phyloP scores from a whole-genome alignment of 2,888 invertebrate genomes.

The Euclidia mi region DNA sequence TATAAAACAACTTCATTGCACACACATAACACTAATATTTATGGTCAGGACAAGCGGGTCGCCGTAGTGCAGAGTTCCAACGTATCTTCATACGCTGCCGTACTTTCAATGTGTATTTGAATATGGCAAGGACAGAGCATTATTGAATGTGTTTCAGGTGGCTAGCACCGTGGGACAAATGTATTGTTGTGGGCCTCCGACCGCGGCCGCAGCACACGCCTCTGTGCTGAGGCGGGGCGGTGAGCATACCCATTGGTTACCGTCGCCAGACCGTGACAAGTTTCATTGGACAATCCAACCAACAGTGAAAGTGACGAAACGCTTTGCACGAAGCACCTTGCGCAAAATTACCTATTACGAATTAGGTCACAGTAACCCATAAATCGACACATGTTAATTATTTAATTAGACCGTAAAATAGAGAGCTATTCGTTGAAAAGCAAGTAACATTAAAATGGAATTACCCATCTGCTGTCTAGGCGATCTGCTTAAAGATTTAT shows the following conservation, averaged over 20 bases:
- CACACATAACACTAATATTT: constrained; percentile 54
- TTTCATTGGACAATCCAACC: constrained; percentile 85
- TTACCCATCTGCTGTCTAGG: background rate
- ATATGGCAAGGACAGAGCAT: constrained; percentile 27
- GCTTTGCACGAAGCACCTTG: constrained; percentile 78
- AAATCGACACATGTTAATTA: constrained; percentile 9
- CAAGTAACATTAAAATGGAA: constrained; percentile 4
- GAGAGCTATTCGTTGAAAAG: background rate
- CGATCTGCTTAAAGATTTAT: background rate
- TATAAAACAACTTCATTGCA: constrained; percentile 60
- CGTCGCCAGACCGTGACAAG: constrained; percentile 84
- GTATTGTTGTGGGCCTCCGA: constrained; percentile 72
- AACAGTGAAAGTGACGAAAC: constrained; percentile 85
- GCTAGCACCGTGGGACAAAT: constrained; percentile 53
- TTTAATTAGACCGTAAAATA: constrained; percentile 4
- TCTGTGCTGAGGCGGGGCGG: constrained; percentile 84
- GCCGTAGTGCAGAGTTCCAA: constrained; percentile 38
- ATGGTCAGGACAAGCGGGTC: constrained; percentile 49
- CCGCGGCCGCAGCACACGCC: constrained; percentile 78
- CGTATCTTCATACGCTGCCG: constrained; percentile 17
- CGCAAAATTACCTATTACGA: constrained; percentile 70
- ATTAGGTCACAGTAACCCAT: constrained; percentile 58
- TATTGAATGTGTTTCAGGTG: constrained; percentile 36
- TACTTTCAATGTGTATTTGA: constrained; percentile 32
- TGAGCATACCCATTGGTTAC: constrained; percentile 84